These are phyloP conservation scores for Radopholus similis DNA, from an alignment of 1,140 invertebrate genomes.

Conservation along the genomic window DNA sequence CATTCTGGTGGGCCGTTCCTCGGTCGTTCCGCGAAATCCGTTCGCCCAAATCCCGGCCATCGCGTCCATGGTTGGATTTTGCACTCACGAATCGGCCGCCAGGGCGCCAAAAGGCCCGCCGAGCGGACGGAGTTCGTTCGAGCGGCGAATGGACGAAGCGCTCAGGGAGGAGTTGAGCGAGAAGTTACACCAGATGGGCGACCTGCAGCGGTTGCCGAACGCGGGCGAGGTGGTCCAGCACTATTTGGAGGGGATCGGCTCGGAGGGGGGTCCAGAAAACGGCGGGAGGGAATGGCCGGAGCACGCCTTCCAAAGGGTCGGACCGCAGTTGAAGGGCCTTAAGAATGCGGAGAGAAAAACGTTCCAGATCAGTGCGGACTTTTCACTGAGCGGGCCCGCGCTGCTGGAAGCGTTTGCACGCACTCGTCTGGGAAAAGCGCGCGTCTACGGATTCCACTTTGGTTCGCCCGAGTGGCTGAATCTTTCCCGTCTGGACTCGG, in stretches of 20 bases:
- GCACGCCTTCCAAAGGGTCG: not conserved
- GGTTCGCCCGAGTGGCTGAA: not conserved
- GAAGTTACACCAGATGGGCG: not conserved
- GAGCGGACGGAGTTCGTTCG: not conserved
- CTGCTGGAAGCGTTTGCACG: constrained; percentile 2
- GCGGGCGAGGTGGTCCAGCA: constrained; percentile 2
- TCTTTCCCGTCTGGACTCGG: not conserved
- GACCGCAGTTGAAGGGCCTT: not conserved
- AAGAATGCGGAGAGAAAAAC: not conserved
- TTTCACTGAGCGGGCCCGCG: constrained; percentile 1
- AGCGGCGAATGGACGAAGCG: not conserved
- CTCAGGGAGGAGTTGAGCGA: constrained; percentile 3
- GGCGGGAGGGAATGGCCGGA: not conserved
- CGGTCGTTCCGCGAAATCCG: constrained; percentile 6
- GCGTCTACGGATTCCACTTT: constrained; percentile 7
- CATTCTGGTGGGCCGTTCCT: not conserved
- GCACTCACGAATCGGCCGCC: not conserved
- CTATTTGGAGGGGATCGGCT: not conserved
- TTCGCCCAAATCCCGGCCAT: not conserved
- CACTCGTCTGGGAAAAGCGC: not conserved
- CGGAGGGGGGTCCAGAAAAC: not conserved
- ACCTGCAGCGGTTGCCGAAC: not conserved
- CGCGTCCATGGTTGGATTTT: constrained; percentile 4
- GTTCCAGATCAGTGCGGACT: constrained; percentile 7
- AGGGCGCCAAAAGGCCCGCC: not conserved